Evolutionary conservation across 2,113 vertebrate genomes (phyloP).

Genomic region (Fregetta grallaria): DNA sequence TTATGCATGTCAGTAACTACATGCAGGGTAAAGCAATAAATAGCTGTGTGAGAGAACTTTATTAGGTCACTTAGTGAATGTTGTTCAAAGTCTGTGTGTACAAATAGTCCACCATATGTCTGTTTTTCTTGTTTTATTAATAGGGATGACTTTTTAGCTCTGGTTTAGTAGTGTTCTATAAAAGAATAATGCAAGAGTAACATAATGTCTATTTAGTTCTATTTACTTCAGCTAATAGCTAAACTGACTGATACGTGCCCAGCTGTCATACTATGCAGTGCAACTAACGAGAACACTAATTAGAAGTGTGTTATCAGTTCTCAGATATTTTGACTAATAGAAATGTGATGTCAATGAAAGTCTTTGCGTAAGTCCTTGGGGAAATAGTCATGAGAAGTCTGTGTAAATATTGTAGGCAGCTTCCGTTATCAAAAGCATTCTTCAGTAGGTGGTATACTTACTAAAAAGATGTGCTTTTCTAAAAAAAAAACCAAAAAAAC

Average conservation of each 20-base stretch:
- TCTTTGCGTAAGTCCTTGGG: neutral
- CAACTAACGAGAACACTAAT: slow-evolving; percentile 8
- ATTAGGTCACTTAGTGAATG: neutral
- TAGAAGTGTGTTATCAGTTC: neutral
- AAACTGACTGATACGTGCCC: neutral
- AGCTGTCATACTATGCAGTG: neutral
- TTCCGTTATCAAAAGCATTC: neutral
- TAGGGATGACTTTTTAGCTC: neutral
- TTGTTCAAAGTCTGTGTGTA: neutral
- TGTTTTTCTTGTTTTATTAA: neutral
- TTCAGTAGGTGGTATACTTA: neutral
- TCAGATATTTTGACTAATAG: neutral
- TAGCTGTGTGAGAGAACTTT: neutral
- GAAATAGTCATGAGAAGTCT: neutral
- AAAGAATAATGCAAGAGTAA: neutral
- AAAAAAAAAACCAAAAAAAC: neutral
- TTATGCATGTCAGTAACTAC: neutral
- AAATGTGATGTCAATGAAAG: neutral
- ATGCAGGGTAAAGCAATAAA: neutral
- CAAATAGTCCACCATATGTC: neutral
- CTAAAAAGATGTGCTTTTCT: neutral
- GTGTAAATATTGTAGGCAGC: neutral
- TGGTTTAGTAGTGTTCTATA: neutral
- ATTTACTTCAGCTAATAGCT: neutral
- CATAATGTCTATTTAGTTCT: neutral